These are phyloP conservation scores for Polymixis flavicincta DNA, from an alignment of 2,888 invertebrate genomes.

Conservation along the genomic window DNA sequence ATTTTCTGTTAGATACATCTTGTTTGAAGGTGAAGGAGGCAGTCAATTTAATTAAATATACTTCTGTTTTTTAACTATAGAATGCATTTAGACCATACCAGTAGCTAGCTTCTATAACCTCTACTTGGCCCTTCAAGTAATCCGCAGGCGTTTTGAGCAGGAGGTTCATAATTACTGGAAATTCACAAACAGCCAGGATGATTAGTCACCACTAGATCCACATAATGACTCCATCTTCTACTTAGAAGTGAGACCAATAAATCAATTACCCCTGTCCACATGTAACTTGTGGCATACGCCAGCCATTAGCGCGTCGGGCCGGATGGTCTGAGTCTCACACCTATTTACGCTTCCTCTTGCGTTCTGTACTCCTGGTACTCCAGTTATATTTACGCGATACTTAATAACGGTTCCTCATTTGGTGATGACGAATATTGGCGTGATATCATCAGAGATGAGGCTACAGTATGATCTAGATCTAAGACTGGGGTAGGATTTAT, in stretches of 20 bases:
- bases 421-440: constrained; percentile 57
- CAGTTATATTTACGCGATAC: constrained; percentile 58
- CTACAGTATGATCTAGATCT: constrained; percentile 41
- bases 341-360: constrained; percentile 88
- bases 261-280: constrained; percentile 46
- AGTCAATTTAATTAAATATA: background rate
- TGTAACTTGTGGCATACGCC: constrained; percentile 69
- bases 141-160: background rate
- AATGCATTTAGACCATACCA: no score
- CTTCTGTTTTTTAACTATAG: background rate
- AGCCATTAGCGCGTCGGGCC: constrained; percentile 85
- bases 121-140: background rate
- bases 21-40: background rate
- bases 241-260: constrained; percentile 42
- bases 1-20: background rate
- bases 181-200: constrained; percentile 5
- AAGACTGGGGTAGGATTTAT: constrained; percentile 55
- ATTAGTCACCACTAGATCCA: constrained; percentile 38
- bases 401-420: constrained; percentile 57
- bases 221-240: constrained; percentile 35
- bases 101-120: background rate
- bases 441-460: constrained; percentile 59
- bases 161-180: background rate
- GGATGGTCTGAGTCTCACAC: constrained; percentile 90
- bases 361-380: constrained; percentile 84